Conservation (phyloP, 2,797 vertebrate species). For the Crenuchus spilurus region DNA sequence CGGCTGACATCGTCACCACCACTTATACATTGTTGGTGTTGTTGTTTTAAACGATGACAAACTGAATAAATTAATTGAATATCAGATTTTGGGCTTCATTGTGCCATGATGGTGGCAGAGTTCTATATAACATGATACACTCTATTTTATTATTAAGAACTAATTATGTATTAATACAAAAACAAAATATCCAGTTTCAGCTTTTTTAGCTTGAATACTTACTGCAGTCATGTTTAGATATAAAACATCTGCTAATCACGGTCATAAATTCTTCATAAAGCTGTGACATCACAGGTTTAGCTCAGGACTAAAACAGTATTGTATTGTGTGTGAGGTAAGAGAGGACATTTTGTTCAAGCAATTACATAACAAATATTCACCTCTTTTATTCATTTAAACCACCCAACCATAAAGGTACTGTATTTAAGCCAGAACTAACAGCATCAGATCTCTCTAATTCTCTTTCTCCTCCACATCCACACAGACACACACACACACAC, state of each 20-base stretch:
- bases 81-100: conserved; percentile 29
- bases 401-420: background rate
- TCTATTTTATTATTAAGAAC: too few species aligned
- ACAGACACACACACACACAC: too few species aligned
- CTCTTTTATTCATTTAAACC: background rate
- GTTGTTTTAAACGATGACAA: conserved; percentile 56
- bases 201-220: too few species aligned
- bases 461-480: too few species aligned
- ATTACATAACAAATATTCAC: background rate
- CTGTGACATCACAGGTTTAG: background rate
- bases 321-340: background rate
- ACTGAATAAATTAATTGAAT: conserved; percentile 54
- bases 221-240: background rate
- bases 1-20: conserved; percentile 51
- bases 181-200: background rate
- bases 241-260: background rate
- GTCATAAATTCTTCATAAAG: background rate
- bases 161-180: background rate
- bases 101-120: background rate
- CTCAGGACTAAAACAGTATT: background rate
- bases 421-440: background rate
- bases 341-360: background rate
- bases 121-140: background rate
- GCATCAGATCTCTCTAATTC: background rate
- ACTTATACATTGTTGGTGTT: conserved; percentile 61